Conservation (phyloP, 2,113 vertebrate genomes). For the Callocephalon fimbriatum region DNA sequence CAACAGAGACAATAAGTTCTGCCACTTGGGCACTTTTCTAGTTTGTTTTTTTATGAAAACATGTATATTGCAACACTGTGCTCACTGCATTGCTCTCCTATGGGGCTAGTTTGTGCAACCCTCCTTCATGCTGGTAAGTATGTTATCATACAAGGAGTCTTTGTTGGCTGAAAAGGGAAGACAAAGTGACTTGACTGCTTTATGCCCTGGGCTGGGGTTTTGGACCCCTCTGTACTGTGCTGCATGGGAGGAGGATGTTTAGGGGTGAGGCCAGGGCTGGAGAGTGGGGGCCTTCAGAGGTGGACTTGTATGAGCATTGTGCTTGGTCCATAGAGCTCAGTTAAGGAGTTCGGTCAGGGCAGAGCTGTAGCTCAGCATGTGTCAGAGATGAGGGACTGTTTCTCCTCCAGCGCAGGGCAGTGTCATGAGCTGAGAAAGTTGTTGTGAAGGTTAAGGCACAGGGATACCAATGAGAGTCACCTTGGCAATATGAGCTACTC, state of each 20-base stretch:
- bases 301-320: not conserved
- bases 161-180: not conserved
- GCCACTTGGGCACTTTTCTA: not conserved
- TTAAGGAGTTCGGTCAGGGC: not conserved
- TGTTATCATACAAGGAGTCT: not conserved
- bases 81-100: not conserved
- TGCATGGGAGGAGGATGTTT: not conserved
- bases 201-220: not conserved
- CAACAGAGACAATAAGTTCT: not conserved
- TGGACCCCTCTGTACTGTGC: not conserved
- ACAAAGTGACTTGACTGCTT: not conserved
- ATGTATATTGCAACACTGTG: not conserved
- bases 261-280: not conserved
- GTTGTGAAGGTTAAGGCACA: accelerated
- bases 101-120: conserved; percentile 12
- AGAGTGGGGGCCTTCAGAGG: not conserved
- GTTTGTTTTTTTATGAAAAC: not conserved
- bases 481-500: not conserved
- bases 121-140: not conserved
- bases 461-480: not conserved
- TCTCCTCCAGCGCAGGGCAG: not conserved
- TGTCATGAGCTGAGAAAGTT: not conserved
- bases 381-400: not conserved
- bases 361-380: not conserved
- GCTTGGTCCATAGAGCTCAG: accelerated